Evolutionary conservation across 2,888 invertebrate genomes (phyloP), one percentile per base, ranked within the genome.

Genomic region (Microplitis manilae): DNA sequence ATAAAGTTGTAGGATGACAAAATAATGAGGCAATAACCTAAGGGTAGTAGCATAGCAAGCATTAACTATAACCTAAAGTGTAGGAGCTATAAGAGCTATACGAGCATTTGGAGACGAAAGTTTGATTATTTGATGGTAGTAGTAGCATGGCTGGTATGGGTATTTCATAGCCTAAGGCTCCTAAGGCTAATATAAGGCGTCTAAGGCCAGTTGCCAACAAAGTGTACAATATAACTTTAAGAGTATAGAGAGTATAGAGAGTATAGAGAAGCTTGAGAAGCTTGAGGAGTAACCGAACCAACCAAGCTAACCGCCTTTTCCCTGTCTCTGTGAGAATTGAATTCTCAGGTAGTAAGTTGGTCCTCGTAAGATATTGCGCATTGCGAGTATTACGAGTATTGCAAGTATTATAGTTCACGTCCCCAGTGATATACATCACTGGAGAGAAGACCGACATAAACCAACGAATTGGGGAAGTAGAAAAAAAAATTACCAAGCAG

Each of bases 321-420:
- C 17, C 68, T 68, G 68, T 64, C 65, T 64, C 65, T 75, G 61
- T 75, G 74, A 73, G 73, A 78, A 80, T 78, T 80, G 77, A 79
- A 81, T 81, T 82, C 73, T 79, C 78, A 69, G 77, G 8, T 62
- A 76, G 76, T 50, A 50, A 30, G 8, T 81, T 81, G 68, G 68
- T 30, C 60, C 40, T 38, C 39, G 74, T 75, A 68, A 75, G 68
- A 75, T 75, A 75, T 75, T 75, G 62, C 2, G 30, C 30, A 30
- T 30, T 30, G 30, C 74, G 20, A 40, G 68, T 68, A 75, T n/a
- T n/a, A n/a, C n/a, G n/a, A n/a, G n/a, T n/a, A 30, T 30, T 30
- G 30, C 74, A n/a, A 40, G 68, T 68, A 75, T 75, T 75, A 75
- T 17, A 68, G 68, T 68, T 75, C 61, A 68, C 61, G 74, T 75